phyloP scores from a whole-genome alignment of 2,113 vertebrate species.

The Amphiprion percula region DNA sequence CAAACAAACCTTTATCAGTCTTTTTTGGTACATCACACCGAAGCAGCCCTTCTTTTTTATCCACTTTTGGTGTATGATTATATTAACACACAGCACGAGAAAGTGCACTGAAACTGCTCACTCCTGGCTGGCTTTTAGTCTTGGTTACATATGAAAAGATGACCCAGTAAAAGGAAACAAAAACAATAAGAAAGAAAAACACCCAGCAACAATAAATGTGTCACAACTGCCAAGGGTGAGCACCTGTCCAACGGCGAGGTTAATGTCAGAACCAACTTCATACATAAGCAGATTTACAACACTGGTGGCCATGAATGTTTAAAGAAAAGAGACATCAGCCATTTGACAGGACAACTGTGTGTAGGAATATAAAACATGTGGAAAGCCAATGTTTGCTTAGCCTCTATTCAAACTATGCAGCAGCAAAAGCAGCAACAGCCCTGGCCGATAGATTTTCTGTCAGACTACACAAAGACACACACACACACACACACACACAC shows the following conservation, averaged over 20 bases:
- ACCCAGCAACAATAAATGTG: slow-evolving; percentile 40
- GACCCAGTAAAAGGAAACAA: slow-evolving; percentile 32
- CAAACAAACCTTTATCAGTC: slow-evolving; percentile 66
- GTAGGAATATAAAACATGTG: slow-evolving; percentile 82
- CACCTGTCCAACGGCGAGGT: slow-evolving; percentile 23
- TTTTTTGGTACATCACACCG: slow-evolving; percentile 79
- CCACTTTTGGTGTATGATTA: slow-evolving; percentile 57
- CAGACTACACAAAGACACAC: slow-evolving; percentile 72
- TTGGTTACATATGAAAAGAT: slow-evolving; percentile 51
- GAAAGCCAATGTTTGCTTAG: slow-evolving; percentile 64
- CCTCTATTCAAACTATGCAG: slow-evolving; percentile 70
- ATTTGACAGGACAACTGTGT: slow-evolving; percentile 53
- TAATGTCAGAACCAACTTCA: slow-evolving; percentile 28
- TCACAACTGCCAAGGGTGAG: slow-evolving; percentile 50
- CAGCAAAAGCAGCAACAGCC: slow-evolving; percentile 63
- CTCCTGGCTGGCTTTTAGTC: slow-evolving; percentile 36
- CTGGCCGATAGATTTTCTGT: slow-evolving; percentile 57
- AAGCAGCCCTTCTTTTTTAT: slow-evolving; percentile 70
- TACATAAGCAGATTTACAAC: slow-evolving; percentile 53
- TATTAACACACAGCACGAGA: slow-evolving; percentile 51
- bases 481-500: slow-evolving; percentile 57
- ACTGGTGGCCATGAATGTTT: slow-evolving; percentile 59
- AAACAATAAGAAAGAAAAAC: slow-evolving; percentile 13
- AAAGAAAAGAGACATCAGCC: slow-evolving; percentile 52
- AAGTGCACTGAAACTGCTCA: slow-evolving; percentile 71